Evolutionary conservation across 1,140 invertebrate species (phyloP).

Genomic region (Piezodorus guildinii): DNA sequence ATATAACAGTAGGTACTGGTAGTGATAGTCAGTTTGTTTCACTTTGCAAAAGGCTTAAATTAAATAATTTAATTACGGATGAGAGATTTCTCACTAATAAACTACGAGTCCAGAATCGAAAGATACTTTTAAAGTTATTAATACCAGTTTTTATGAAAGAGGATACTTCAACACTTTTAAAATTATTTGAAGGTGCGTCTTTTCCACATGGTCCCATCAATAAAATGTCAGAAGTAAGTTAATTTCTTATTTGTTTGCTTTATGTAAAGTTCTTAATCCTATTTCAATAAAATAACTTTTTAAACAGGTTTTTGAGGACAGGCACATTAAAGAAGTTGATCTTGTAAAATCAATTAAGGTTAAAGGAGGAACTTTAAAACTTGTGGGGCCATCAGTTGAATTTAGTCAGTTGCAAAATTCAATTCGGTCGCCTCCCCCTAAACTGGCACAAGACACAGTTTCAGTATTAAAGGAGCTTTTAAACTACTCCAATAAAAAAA

Average conservation of each 20-base stretch:
- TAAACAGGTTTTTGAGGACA: slow-evolving; percentile 65
- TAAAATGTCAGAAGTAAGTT: slow-evolving; percentile 51
- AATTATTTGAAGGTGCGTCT: slow-evolving; percentile 53
- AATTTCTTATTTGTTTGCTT: background rate
- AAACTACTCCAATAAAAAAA: slow-evolving; percentile 48
- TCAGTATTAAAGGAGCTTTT: slow-evolving; percentile 60
- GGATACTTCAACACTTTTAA: slow-evolving; percentile 64
- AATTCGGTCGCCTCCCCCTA: slow-evolving; percentile 63
- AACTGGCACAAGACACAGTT: slow-evolving; percentile 75
- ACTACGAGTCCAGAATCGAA: slow-evolving; percentile 62
- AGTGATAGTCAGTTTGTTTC: slow-evolving; percentile 64
- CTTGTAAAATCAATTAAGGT: slow-evolving; percentile 63
- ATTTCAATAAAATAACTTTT: background rate
- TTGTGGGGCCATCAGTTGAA: slow-evolving; percentile 76
- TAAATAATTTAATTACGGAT: slow-evolving; percentile 48
- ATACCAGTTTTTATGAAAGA: slow-evolving; percentile 49
- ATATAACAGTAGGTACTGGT: slow-evolving; percentile 73
- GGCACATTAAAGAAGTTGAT: slow-evolving; percentile 62
- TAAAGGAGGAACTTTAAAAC: slow-evolving; percentile 53
- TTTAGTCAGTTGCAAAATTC: slow-evolving; percentile 61
- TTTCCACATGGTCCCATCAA: slow-evolving; percentile 90
- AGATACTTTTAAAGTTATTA: slow-evolving; percentile 52
- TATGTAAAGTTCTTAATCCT: background rate
- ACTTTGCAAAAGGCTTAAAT: slow-evolving; percentile 51
- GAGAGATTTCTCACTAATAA: slow-evolving; percentile 59